Evolutionary conservation across 2,797 vertebrate species (phyloP).

Genomic region (Tragelaphus eurycerus): DNA sequence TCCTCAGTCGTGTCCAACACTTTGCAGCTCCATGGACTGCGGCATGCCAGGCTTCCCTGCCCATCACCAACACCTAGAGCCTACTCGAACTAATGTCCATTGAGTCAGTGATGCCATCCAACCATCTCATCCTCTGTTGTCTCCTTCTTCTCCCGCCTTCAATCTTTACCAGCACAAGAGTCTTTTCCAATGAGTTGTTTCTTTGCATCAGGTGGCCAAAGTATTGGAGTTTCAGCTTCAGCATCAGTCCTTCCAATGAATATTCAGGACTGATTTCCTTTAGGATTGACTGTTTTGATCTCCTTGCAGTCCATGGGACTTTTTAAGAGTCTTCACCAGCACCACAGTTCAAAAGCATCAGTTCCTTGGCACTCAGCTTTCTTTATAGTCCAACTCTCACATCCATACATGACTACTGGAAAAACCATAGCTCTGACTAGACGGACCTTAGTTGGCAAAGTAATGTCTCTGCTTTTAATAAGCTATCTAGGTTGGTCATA

Average conservation of each 20-base stretch:
- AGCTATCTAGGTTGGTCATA: background rate
- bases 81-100: background rate
- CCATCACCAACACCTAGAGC: background rate
- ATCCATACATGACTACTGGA: background rate
- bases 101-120: background rate
- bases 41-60: background rate
- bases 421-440: background rate
- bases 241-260: background rate
- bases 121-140: background rate
- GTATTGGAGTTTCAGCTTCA: background rate
- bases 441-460: background rate
- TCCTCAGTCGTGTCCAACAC: rapidly evolving
- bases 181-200: background rate
- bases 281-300: background rate
- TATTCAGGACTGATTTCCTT: background rate
- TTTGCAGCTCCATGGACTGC: background rate
- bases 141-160: background rate
- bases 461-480: background rate
- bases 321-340: background rate
- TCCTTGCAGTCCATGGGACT: background rate
- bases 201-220: background rate
- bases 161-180: background rate
- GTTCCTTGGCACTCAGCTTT: rapidly evolving
- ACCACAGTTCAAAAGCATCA: background rate
- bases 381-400: background rate